Evolutionary conservation across 2,888 invertebrate genomes (phyloP).

Genomic region (Metellina segmentata): DNA sequence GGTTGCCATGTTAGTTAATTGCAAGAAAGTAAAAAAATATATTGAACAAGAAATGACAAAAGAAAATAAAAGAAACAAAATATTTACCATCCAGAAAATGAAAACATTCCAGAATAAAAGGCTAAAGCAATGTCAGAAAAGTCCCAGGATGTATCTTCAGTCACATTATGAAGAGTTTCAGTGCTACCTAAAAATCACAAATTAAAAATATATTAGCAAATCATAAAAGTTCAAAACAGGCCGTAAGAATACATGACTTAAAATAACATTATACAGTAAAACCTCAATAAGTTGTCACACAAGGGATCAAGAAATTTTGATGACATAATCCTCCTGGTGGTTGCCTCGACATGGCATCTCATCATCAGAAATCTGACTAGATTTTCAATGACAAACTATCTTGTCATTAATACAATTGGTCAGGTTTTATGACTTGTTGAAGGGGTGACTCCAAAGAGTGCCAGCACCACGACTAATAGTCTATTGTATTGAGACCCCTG

Average conservation of each 20-base stretch:
- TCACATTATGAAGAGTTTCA: conserved; percentile 88
- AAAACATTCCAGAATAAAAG: conserved; percentile 95
- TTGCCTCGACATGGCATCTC: too few species aligned
- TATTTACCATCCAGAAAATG: conserved; percentile 92
- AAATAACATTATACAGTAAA: background rate
- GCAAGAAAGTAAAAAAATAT: background rate
- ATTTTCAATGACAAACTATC: too few species aligned
- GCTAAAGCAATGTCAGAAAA: conserved; percentile 93
- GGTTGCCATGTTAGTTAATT: too few species aligned
- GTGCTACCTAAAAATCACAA: conserved; percentile 84
- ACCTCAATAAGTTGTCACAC: too few species aligned
- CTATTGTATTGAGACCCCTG: too few species aligned
- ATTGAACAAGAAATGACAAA: background rate
- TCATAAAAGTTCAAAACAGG: background rate
- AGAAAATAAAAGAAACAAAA: background rate
- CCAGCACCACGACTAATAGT: too few species aligned
- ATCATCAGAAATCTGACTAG: too few species aligned
- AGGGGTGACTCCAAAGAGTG: too few species aligned
- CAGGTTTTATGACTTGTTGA: too few species aligned
- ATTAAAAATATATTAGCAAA: conserved; percentile 6
- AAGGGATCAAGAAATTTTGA: too few species aligned
- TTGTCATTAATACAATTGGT: too few species aligned
- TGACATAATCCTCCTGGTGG: too few species aligned
- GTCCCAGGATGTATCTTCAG: conserved; percentile 88
- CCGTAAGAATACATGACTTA: background rate